phyloP scores from a whole-genome alignment of 2,113 vertebrate species.

The Sinosuthora webbiana region DNA sequence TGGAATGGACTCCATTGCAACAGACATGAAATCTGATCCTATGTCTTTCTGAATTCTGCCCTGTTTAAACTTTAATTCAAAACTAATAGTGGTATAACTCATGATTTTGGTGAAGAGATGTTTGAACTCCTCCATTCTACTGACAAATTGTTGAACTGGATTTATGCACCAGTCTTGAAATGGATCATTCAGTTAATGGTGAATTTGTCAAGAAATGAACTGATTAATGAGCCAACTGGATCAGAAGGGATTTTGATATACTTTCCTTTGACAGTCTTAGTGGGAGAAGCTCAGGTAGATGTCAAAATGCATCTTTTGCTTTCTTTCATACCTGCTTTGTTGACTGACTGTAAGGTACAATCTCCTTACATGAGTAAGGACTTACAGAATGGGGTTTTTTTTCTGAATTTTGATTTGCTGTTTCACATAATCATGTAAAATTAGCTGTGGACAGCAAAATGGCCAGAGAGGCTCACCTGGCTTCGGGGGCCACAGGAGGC shows the following conservation, averaged over 20 bases:
- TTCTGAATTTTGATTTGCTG: not conserved
- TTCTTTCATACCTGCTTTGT: conserved; percentile 2
- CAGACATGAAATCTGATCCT: not conserved
- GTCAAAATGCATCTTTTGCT: not conserved
- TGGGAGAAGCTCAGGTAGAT: not conserved
- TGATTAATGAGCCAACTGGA: not conserved
- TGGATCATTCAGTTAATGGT: not conserved
- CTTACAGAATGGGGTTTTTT: not conserved
- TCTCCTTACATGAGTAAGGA: not conserved
- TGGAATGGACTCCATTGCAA: not conserved
- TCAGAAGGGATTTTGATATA: not conserved
- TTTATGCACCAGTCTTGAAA: not conserved
- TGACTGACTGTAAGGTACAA: not conserved
- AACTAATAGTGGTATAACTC: not conserved
- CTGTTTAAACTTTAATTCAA: conserved; percentile 20
- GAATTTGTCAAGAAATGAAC: not conserved
- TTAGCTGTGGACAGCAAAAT: not conserved
- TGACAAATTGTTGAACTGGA: not conserved
- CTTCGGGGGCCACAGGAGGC: not conserved
- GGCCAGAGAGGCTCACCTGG: not conserved
- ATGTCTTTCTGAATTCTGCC: not conserved
- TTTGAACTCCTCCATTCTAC: not conserved
- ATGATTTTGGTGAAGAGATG: not conserved
- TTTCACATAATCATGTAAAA: not conserved
- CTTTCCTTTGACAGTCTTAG: not conserved